Base-by-base conservation (phyloP, 2,888 invertebrate species). In the Linyphia triangularis region DNA sequence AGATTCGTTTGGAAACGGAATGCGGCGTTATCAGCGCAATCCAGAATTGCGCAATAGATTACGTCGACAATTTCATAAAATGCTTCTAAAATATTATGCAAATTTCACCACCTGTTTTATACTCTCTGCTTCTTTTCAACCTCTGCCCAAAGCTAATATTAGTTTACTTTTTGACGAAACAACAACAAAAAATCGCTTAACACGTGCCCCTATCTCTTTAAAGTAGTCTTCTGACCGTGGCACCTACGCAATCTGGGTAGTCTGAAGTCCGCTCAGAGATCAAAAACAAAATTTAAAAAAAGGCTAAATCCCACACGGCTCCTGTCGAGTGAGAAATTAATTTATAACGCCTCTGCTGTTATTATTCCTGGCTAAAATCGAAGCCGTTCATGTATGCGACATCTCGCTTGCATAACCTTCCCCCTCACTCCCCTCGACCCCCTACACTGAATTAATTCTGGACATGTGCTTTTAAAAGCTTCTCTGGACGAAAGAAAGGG, bases 281-380 rank as follows among this genome's bases (percentile, higher is more conserved):
- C 63, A 59, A 40, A 37, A 43, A 28, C 63, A 61, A 40, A 63
- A 33, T 61, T 77, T 37, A 16, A n/a, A n/a, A n/a, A n/a, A n/a
- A 33, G 9, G 9, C 5, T 33, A 33, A 33, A 33, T 6, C 51
- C 51, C 51, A 51, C 51, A 59, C 33, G 22, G 59, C 73, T 75
- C 28, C 73, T 19, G 73, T 61, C 63, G 40, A 33, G 61, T 37
- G 51, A 40, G 9, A 63, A 61, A 61, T 77, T 77, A 77, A 77
- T 63, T 77, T 59, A 77, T 40, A 16, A 63, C 63, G 7, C 22
- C 61, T 28, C 77, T 77, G 51, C 26, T n/a, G 51, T n/a, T 13
- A 51, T 30, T 28, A 7, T 57, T 57, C 26, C 70, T 70, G 51
- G 61, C 22, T 7, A 63, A 61, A 77, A 40, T 33, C 7, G 26